Percentiles rank a stretch among this genome's conserved stretches.
These are phyloP conservation scores for Watsonalla cultraria DNA, from an alignment of 2,888 invertebrate species.

Conservation along the genomic window DNA sequence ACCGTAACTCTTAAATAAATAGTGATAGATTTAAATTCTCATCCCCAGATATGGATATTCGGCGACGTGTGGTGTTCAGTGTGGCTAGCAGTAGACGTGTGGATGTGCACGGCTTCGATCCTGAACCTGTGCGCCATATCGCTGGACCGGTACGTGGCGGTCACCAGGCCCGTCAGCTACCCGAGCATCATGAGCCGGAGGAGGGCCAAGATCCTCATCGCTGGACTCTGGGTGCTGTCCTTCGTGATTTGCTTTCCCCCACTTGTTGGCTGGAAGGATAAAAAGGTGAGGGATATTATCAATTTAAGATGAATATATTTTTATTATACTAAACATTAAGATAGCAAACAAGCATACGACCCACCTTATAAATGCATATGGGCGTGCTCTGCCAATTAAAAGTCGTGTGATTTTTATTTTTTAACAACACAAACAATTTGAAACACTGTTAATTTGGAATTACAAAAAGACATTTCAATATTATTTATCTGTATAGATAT, in stretches of 20 bases:
- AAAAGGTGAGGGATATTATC: constrained; percentile 44
- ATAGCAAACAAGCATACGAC: no score
- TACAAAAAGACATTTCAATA: no score
- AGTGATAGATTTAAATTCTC: not conserved
- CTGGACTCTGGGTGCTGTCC: constrained; percentile 96
- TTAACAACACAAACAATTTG: no score
- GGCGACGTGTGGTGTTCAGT: constrained; percentile 97
- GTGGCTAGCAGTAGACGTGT: constrained; percentile 98
- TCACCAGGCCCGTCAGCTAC: constrained; percentile 97
- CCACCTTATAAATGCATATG: no score
- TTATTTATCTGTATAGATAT: no score
- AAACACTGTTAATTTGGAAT: no score
- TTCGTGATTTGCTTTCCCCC: constrained; percentile 98
- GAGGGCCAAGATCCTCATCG: constrained; percentile 91
- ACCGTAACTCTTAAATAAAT: no score
- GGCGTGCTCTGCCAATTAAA: no score
- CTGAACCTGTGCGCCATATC: constrained; percentile 97
- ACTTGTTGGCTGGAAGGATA: constrained; percentile 93
- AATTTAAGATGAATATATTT: not conserved
- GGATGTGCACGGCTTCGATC: constrained; percentile 99
- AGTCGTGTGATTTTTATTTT: no score
- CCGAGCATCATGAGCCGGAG: constrained; percentile 93
- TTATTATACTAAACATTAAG: no score
- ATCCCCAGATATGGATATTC: constrained; percentile 94
- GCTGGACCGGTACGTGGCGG: constrained; percentile 96